Base-by-base conservation (phyloP, 1,140 invertebrate genomes). In the Adoxophyes honmai region DNA sequence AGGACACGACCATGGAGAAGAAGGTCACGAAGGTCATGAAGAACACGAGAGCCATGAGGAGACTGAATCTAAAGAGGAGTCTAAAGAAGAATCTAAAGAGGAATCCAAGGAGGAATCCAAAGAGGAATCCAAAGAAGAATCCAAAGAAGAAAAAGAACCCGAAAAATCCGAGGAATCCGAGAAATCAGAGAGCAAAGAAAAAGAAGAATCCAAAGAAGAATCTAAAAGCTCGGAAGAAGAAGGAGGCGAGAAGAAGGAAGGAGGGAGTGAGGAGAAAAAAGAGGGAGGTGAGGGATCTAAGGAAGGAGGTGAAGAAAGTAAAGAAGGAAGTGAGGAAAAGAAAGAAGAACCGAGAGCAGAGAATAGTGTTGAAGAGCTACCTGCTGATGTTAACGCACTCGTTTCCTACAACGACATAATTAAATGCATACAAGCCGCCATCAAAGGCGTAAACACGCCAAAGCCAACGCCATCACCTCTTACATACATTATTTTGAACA, bases 371-470 rank as follows among this genome's bases (percentile, higher is more conserved):
- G 13, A n/a, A 53, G 59, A 55, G n/a, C 0, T 21, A 44, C 9
- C 58, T 10, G 28, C 16, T n/a, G 38, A 42, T 13, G 44, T 52
- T 15, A 75, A 70, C 8, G 38, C 51, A 7, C 35, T 77, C 11
- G 62, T 77, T 4, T 63, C 81, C 5, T 86, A 83, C 57, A 68
- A 74, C 34, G 81, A 88, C 38, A 62, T 88, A 13, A 60, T 85
- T 15, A 73, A 73, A 39, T 88, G 85, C 62, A 62, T 84, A 39
- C 71, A 84, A 62, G 51, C 72, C 28, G 60, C 63, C 1, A 58
- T 62, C 11, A 55, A 18, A 10, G 51, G 44, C 15, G 48, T 48
- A 6, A 44, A 62, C 21, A 59, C 44, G 21, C 28, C 62, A 42
- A 37, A 44, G 4, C 14, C 34, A 15, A 9, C 55, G 18, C 10